Conservation (phyloP, 2,888 invertebrate genomes). For the Esperia sulphurella region DNA sequence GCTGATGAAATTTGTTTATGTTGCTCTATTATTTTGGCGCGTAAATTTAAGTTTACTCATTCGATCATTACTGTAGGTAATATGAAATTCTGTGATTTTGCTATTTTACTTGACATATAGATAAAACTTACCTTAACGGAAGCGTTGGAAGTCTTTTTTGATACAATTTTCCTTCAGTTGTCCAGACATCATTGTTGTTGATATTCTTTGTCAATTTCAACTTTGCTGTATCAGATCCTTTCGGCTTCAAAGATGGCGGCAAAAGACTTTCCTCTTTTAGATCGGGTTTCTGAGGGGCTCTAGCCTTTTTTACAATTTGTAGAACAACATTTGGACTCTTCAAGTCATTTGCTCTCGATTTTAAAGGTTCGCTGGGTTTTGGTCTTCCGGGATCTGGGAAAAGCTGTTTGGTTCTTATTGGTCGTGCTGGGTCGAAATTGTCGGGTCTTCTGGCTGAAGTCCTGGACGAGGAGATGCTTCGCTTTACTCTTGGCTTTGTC, state of each 20-base stretch:
- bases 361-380: conserved; percentile 27
- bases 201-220: conserved; percentile 59
- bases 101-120: no score
- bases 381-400: conserved; percentile 46
- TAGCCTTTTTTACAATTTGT: conserved; percentile 62
- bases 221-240: conserved; percentile 40
- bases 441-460: conserved; percentile 39
- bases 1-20: conserved; percentile 10
- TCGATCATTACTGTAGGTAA: conserved; percentile 31
- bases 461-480: conserved; percentile 38
- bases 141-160: conserved; percentile 39
- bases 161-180: conserved; percentile 44
- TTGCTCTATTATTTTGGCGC: conserved; percentile 25
- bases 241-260: conserved; percentile 61
- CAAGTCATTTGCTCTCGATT: conserved; percentile 31
- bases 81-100: neutral
- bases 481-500: conserved; percentile 40
- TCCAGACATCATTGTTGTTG: conserved; percentile 71
- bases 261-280: conserved; percentile 4
- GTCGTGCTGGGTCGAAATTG: conserved; percentile 48
- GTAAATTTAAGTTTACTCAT: conserved; percentile 28
- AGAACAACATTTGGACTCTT: conserved; percentile 52
- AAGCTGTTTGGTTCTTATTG: conserved; percentile 39
- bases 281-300: conserved; percentile 38
- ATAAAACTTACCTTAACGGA: conserved; percentile 46